Evolutionary conservation across 2,113 vertebrate genomes (phyloP).

Genomic region (Speoplatyrhinus poulsoni): DNA sequence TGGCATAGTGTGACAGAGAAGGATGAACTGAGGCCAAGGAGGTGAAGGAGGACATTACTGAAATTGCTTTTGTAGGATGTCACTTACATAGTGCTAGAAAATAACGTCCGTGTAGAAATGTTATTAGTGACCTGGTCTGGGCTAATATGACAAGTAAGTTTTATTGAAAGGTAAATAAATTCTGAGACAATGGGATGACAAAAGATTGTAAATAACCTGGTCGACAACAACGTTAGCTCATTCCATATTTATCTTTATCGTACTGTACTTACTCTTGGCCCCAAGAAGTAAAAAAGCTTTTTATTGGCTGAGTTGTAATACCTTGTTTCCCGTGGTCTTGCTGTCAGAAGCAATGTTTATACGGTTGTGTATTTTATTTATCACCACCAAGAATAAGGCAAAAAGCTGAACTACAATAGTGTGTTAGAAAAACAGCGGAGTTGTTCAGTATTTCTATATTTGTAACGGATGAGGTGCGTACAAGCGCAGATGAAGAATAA

Average conservation of each 20-base stretch:
- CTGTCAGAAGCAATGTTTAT: neutral
- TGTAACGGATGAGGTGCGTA: no score
- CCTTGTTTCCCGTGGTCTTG: slow-evolving; percentile 15
- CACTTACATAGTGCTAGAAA: neutral
- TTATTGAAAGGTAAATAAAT: slow-evolving; percentile 1
- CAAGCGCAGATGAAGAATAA: no score
- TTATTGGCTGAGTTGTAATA: slow-evolving; percentile 24
- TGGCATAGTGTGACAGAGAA: slow-evolving; percentile 29
- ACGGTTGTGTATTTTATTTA: no score
- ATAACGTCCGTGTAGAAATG: neutral
- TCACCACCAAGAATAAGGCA: no score
- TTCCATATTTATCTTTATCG: slow-evolving; percentile 8
- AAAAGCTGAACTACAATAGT: no score
- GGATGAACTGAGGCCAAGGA: slow-evolving; percentile 8
- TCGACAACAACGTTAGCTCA: slow-evolving; percentile 16
- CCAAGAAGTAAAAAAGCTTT: slow-evolving; percentile 16
- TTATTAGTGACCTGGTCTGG: neutral
- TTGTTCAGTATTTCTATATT: no score
- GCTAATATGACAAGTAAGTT: neutral
- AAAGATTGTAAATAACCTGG: neutral
- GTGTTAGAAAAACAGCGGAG: no score
- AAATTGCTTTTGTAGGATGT: neutral
- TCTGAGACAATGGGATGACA: neutral
- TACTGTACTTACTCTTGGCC: slow-evolving; percentile 2
- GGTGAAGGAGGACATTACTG: neutral